phyloP scores from a whole-genome alignment of 92 coral and sea anemone genomes.

The Epizoanthus scotinus region DNA sequence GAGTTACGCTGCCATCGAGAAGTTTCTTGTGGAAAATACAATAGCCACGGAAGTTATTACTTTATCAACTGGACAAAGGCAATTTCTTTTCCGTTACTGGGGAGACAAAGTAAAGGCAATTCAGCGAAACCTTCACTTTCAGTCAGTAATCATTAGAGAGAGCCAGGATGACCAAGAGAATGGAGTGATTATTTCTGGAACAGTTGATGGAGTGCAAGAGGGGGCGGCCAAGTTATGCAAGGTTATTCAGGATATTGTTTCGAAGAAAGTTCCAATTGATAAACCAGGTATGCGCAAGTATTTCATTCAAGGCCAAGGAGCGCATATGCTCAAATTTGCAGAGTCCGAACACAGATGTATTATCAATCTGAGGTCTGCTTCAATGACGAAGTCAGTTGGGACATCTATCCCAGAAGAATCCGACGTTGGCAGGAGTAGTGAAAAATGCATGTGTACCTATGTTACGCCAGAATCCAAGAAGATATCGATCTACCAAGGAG shows the following conservation, averaged over 20 bases:
- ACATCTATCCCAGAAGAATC: background rate
- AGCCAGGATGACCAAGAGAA: constrained; percentile 34
- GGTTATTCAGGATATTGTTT: constrained; percentile 28
- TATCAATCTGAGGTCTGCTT: constrained; percentile 34
- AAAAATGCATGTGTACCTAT: constrained; percentile 34
- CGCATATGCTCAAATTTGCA: constrained; percentile 19
- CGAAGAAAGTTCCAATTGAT: constrained; percentile 38
- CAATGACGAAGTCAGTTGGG: background rate
- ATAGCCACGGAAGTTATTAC: constrained; percentile 43
- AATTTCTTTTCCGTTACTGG: constrained; percentile 45
- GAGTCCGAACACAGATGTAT: constrained; percentile 51
- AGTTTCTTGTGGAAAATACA: constrained; percentile 70
- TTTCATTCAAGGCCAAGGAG: constrained; percentile 43
- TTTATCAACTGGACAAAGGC: constrained; percentile 46
- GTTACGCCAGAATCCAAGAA: constrained; percentile 32
- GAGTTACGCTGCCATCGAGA: constrained; percentile 24
- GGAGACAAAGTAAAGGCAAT: constrained; percentile 41
- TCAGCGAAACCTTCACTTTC: constrained; percentile 29
- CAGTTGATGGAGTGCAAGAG: constrained; percentile 59
- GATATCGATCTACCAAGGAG: constrained; percentile 47
- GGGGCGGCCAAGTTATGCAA: constrained; percentile 32
- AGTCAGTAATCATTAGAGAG: constrained; percentile 46
- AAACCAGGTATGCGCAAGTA: constrained; percentile 74
- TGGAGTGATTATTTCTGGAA: constrained; percentile 56
- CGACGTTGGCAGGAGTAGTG: background rate